Evolutionary conservation across 2,888 invertebrate genomes (phyloP), one percentile per base, ranked within the genome.

Genomic region (Drosophila flavopinicola): DNA sequence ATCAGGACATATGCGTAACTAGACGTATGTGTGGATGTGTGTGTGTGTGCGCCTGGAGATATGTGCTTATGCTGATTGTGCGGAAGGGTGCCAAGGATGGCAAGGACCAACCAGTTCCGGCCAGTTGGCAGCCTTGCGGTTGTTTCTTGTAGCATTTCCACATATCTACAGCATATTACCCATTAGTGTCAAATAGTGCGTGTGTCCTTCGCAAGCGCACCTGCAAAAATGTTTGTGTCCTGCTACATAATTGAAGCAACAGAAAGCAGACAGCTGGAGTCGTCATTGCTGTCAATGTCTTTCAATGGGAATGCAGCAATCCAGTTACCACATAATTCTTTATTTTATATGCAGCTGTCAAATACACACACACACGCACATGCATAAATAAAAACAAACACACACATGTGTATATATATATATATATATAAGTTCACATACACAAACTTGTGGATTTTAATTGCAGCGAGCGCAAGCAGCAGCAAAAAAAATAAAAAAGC

Each of bases 1-100:
- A 80, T 70, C 82, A 74, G 83, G 78, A 71, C 70, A 67, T 66
- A 85, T 82, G 85, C 82, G 78, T 84, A 80, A 67, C 85, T 78
- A 61, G 82, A 29, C 29, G 32, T 49, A 49, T 44, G 32, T 20
- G 6, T 45, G 32, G 30, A 25, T 24, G 44, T 52, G 49, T 48
- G 57, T 42, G 66, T 54, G 35, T 33, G 32, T 17, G 17, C n/a
- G 11, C 24, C 37, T 25, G 27, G 27, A 13, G 3, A 17, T 33
- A 15, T 25, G 29, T 57, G 23, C 27, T 41, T 41, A 27, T 29
- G 35, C 38, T 38, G 44, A 32, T 33, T 64, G 25, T 11, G 45
- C 30, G 33, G 30, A 13, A 7, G 11, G n/a, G 27, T 13, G 24
- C 33, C 7, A 4, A 25, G 30, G 24, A 11, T 15, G 15, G 17